phyloP scores from a whole-genome alignment of 2,888 invertebrate species.

The Argynnis bischoffii region DNA sequence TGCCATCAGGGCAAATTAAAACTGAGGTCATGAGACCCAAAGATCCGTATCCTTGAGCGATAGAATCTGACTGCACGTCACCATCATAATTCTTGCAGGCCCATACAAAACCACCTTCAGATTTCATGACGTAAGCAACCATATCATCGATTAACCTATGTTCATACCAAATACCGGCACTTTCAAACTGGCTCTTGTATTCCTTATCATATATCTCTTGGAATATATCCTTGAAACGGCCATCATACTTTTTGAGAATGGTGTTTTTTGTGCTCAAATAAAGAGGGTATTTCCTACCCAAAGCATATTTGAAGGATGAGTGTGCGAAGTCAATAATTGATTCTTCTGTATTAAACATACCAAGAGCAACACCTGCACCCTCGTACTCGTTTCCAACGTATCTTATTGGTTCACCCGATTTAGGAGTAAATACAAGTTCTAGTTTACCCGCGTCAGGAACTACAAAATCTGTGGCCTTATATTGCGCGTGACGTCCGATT shows the following conservation, averaged over 20 bases:
- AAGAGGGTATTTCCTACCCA: conserved; percentile 92
- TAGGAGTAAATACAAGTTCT: conserved; percentile 90
- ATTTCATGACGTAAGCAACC: conserved; percentile 99
- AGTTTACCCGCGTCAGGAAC: conserved; percentile 95
- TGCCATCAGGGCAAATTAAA: conserved; percentile 97
- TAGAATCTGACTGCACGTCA: conserved; percentile 98
- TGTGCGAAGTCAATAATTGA: conserved; percentile 97
- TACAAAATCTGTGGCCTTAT: conserved; percentile 98
- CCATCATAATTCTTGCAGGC: conserved; percentile 99
- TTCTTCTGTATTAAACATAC: conserved; percentile 98
- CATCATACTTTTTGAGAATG: conserved; percentile 97
- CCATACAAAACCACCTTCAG: conserved; percentile 99
- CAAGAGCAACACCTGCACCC: conserved; percentile 95
- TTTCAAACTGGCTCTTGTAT: conserved; percentile 93
- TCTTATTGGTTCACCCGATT: conserved; percentile 84
- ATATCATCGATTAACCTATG: conserved; percentile 99
- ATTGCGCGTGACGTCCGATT: conserved; percentile 99
- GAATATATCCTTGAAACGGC: conserved; percentile 98
- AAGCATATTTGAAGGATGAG: conserved; percentile 95
- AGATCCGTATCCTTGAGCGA: conserved; percentile 98
- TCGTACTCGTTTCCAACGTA: conserved; percentile 92
- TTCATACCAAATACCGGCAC: conserved; percentile 96
- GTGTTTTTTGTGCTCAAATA: conserved; percentile 99
- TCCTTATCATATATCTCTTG: conserved; percentile 95
- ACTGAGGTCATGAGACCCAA: conserved; percentile 99